Conservation (phyloP, 2,113 vertebrate species). For the Pachyramphus minor region DNA sequence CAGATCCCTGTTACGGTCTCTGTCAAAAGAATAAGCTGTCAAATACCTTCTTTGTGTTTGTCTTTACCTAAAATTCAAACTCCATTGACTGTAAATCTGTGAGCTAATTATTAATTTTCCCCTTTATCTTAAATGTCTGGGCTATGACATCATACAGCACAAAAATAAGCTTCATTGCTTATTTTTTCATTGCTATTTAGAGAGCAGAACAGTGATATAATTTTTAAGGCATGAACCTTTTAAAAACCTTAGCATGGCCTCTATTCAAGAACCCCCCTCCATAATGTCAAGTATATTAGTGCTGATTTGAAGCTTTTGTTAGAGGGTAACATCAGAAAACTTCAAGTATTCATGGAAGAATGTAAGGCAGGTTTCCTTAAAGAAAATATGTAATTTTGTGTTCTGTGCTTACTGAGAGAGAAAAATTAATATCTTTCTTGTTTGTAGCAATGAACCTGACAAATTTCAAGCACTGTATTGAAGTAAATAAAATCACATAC, state of each 20-base stretch:
- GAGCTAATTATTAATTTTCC: background rate
- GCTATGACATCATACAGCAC: background rate
- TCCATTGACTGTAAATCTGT: background rate
- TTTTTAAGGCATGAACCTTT: background rate
- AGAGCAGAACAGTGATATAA: background rate
- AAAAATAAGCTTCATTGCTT: background rate
- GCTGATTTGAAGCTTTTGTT: conserved; percentile 12
- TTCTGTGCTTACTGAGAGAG: background rate
- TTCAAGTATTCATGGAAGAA: background rate
- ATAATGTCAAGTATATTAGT: background rate
- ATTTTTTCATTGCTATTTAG: background rate
- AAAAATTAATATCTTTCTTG: background rate
- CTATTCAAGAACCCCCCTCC: background rate
- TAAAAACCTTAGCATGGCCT: background rate
- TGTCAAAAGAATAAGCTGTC: background rate
- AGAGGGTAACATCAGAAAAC: background rate
- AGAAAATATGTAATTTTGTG: background rate
- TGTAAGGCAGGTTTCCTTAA: background rate
- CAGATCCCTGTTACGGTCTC: background rate
- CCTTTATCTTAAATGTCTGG: background rate
- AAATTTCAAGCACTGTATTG: background rate
- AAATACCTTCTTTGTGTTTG: background rate
- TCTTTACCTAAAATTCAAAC: background rate
- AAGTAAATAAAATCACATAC: background rate
- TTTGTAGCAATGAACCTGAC: background rate